A percentile compares a stretch with the other conserved stretches of the same genome.
Evolutionary conservation across 2,888 invertebrate species (phyloP).

Genomic region (Aphodius sticticus): DNA sequence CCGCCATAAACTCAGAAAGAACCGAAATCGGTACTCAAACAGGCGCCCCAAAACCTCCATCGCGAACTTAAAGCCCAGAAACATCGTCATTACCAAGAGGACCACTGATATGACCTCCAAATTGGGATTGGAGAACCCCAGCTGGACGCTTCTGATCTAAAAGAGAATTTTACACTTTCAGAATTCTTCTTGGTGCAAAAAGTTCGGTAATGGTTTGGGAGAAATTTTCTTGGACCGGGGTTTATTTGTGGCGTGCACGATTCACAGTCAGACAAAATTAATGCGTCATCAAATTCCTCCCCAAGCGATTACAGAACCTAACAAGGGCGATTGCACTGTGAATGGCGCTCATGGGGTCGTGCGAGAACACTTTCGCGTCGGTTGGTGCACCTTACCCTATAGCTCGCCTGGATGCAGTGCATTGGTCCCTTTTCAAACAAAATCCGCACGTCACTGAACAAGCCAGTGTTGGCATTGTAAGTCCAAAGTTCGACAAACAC

Average conservation of each 20-base stretch:
- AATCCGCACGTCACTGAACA: constrained; percentile 31
- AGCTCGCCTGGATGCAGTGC: no score
- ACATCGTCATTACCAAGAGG: constrained; percentile 26
- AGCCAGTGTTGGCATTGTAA: constrained; percentile 27
- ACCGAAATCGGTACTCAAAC: constrained; percentile 15
- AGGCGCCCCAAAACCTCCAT: constrained; percentile 15
- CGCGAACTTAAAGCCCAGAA: constrained; percentile 33
- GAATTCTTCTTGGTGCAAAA: constrained; percentile 11
- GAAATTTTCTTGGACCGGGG: not conserved
- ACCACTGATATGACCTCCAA: constrained; percentile 33
- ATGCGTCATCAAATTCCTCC: no score
- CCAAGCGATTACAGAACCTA: no score
- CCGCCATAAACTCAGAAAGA: constrained; percentile 37
- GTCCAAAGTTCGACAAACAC: constrained; percentile 41
- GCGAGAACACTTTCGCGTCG: no score
- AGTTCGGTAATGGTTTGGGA: constrained; percentile 34
- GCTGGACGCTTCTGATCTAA: constrained; percentile 32
- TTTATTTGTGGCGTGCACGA: no score
- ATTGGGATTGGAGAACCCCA: not conserved
- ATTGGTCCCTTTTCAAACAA: no score
- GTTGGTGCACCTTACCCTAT: no score
- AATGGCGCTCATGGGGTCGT: no score
- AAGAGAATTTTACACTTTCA: not conserved
- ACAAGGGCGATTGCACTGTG: no score
- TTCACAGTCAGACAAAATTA: no score